These are phyloP conservation scores for Apodemia mormo DNA, from an alignment of 2,888 invertebrate species.

Conservation along the genomic window DNA sequence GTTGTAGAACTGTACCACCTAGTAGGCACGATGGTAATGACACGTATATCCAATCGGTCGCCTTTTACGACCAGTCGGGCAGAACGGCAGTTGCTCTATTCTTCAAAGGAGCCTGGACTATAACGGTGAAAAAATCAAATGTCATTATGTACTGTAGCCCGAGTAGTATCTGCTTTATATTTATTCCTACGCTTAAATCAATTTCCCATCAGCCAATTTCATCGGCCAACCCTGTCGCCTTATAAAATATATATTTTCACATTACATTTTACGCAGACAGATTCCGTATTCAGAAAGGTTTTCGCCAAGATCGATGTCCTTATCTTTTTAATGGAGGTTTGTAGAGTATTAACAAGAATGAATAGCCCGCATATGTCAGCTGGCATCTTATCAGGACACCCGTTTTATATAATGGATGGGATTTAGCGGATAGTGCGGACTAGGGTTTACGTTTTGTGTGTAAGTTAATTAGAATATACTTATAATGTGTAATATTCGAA, in stretches of 20 bases:
- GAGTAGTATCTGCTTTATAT: too few species aligned
- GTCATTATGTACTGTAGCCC: too few species aligned
- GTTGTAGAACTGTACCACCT: too few species aligned
- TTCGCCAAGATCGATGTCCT: constrained; percentile 18
- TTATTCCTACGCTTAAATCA: not conserved
- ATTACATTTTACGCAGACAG: not conserved
- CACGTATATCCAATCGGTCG: too few species aligned
- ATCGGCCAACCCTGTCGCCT: not conserved
- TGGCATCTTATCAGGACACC: constrained; percentile 13
- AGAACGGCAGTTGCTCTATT: too few species aligned
- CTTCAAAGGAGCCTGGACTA: too few species aligned
- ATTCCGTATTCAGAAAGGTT: not conserved
- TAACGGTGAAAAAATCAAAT: too few species aligned
- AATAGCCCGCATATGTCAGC: constrained; percentile 21
- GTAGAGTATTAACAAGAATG: constrained; percentile 18
- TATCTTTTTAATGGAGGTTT: constrained; percentile 19
- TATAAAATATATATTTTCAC: not conserved
- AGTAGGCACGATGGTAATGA: too few species aligned
- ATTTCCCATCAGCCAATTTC: not conserved
- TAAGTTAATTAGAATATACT: constrained; percentile 8
- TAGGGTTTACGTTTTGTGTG: not conserved
- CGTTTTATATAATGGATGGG: constrained; percentile 16
- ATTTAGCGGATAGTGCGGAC: constrained; percentile 2
- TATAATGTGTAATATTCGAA: not conserved
- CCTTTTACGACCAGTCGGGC: too few species aligned